Evolutionary conservation across 2,888 invertebrate genomes (phyloP).

Genomic region (Caenorhabditis uteleia): DNA sequence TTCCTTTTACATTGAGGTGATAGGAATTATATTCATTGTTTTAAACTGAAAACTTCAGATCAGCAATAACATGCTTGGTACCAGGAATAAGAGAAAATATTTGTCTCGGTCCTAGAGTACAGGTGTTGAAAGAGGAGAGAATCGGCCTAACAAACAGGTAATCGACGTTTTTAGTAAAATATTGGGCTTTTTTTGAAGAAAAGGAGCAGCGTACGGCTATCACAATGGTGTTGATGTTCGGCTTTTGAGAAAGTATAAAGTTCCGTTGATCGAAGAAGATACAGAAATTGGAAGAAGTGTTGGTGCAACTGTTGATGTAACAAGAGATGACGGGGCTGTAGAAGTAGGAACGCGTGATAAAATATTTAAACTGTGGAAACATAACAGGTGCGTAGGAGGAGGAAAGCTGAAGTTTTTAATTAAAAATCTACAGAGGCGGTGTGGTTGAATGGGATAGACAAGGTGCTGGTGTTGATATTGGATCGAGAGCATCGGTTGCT

Average conservation of each 20-base stretch:
- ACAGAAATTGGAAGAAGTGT: slow-evolving; percentile 53
- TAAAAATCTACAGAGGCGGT: slow-evolving; percentile 39
- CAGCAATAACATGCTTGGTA: slow-evolving; percentile 50
- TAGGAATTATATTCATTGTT: not conserved
- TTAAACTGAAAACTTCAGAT: slow-evolving; percentile 21
- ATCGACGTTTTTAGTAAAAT: not conserved
- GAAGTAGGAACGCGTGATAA: slow-evolving; percentile 50
- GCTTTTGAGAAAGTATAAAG: slow-evolving; percentile 38
- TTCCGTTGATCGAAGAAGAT: slow-evolving; percentile 51
- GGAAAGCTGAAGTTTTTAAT: not conserved
- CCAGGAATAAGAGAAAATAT: slow-evolving; percentile 53
- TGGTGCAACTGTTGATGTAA: slow-evolving; percentile 45
- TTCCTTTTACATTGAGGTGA: slow-evolving; percentile 50
- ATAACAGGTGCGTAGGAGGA: slow-evolving; percentile 32
- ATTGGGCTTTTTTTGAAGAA: slow-evolving; percentile 7
- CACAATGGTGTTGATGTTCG: slow-evolving; percentile 55
- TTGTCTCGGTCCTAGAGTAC: slow-evolving; percentile 52
- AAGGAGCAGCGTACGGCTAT: slow-evolving; percentile 55
- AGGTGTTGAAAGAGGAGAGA: slow-evolving; percentile 45
- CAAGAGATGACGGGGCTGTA: slow-evolving; percentile 41
- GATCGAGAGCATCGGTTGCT: slow-evolving; percentile 48
- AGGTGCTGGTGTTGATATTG: slow-evolving; percentile 57
- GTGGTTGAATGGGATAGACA: slow-evolving; percentile 51
- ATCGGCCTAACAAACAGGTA: slow-evolving; percentile 43
- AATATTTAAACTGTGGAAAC: slow-evolving; percentile 47